Base-by-base conservation (phyloP, 2,797 vertebrate genomes). In the Melanogrammus aeglefinus region DNA sequence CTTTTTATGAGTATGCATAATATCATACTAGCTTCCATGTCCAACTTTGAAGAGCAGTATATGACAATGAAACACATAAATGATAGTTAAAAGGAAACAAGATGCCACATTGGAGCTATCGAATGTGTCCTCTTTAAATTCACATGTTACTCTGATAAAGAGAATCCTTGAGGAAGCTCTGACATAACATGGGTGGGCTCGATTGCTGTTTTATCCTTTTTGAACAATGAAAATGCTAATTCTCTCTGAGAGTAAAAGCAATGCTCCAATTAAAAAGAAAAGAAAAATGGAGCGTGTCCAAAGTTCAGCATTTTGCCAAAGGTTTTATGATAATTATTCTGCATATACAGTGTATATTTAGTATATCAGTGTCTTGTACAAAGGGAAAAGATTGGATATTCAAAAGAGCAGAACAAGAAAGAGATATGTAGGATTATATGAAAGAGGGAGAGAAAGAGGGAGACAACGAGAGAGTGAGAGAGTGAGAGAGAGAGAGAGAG, bases 361-460 rank as follows among this genome's bases (percentile, higher is more conserved):
- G 18, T 63, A 63, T n/a, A 63, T 63, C 1, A n/a, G 4, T n/a
- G 18, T 8, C 21, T 63, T 63, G 21, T n/a, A 63, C 21, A 7
- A 8, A 8, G 4, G 18, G 9, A 63, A 63, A 51, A 51, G 16
- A 51, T 18, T 1, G 51, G 18, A 1, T 63, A 63, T 63, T 63
- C 51, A n/a, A 63, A 21, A 6, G 51, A 63, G 31, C 16, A n/a
- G 51, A 21, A 63, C 18, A 63, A n/a, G 51, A n/a, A 7, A 63
- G 51, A 63, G 18, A n/a, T 21, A 63, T 63, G 51, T 63, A 63
- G 21, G 51, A n/a, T 24, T 29, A 71, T 71, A 6, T 24, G 66
- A 69, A 1, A 69, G 24, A 39, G 31, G 70, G 72, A 70, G 77
- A 74, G 39, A 6, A 21, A 35, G 73, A 82, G 72, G 10, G 39